Evolutionary conservation across 1,140 invertebrate genomes (phyloP).

Genomic region (fruit fly (Drosophila melanogaster)): Release_6_plus_ISO1_MT NT_033777.3:23036501-23037000

Average conservation of each 20-base stretch:
- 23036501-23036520: too few relatives aligned
- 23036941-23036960: background rate
- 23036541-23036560: too few relatives aligned
- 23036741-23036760: background rate
- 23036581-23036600: too few relatives aligned
- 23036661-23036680: background rate
- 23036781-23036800: background rate
- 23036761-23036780: background rate
- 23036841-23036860: constrained; percentile 44
- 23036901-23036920: constrained; percentile 21
- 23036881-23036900: constrained; percentile 39
- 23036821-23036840: constrained; percentile 8
- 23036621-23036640: constrained; percentile 13
- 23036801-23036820: background rate
- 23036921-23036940: constrained; percentile 30
- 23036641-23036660: background rate
- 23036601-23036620: background rate
- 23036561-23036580: too few relatives aligned
- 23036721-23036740: constrained; percentile 31
- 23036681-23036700: constrained; percentile 1
- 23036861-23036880: constrained; percentile 36
- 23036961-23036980: constrained; percentile 6
- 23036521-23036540: too few relatives aligned
- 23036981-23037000: constrained; percentile 4
- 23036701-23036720: constrained; percentile 45